Conservation (phyloP, 2,888 invertebrate genomes). For the Epinotia demarniana region DNA sequence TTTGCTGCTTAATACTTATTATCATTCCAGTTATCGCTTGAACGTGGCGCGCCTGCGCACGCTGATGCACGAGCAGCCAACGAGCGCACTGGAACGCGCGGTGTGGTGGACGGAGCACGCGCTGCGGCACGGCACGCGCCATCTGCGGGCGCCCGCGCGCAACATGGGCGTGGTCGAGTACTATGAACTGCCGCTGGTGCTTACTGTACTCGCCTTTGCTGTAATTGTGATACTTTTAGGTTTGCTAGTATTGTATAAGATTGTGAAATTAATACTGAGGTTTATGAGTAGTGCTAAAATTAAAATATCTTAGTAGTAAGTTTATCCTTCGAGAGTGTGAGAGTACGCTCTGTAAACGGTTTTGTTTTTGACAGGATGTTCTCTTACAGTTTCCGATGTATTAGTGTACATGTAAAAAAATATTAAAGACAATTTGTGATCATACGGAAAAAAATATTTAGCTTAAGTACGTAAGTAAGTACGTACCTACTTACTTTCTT, state of each 20-base stretch:
- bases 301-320: no score
- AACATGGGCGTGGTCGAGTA: slow-evolving; percentile 44
- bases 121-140: slow-evolving; percentile 54
- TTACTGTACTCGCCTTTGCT: background rate
- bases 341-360: no score
- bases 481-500: no score
- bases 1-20: no score
- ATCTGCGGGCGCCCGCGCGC: slow-evolving; percentile 55
- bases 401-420: no score
- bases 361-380: no score
- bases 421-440: no score
- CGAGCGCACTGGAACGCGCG: slow-evolving; percentile 45
- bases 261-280: background rate
- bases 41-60: background rate
- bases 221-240: background rate
- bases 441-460: no score
- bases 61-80: slow-evolving; percentile 11
- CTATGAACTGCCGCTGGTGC: background rate
- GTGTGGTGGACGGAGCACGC: slow-evolving; percentile 63
- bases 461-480: no score
- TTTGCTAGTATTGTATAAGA: background rate
- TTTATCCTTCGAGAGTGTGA: no score
- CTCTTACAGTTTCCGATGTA: no score
- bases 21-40: background rate
- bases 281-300: no score